Percentiles rank a stretch among this genome's conserved stretches.
phyloP scores from a whole-genome alignment of 2,888 invertebrate genomes.

The Beris morrisii region DNA sequence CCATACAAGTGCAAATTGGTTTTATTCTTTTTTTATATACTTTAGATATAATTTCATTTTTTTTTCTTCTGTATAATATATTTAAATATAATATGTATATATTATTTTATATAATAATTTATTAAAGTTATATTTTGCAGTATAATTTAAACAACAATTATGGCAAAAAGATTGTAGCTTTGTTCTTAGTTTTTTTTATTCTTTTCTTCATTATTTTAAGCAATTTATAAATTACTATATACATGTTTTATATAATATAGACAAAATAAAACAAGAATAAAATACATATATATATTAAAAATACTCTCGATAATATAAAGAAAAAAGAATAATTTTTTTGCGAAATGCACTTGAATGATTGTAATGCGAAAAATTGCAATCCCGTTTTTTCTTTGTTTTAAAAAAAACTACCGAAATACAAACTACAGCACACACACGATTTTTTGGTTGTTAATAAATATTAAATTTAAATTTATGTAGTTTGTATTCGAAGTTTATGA shows the following conservation, averaged over 20 bases:
- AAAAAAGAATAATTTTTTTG: background rate
- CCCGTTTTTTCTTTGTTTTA: too few species aligned
- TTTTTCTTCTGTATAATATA: slow-evolving; percentile 28
- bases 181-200: slow-evolving; percentile 20
- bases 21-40: slow-evolving; percentile 5
- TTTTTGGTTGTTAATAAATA: too few species aligned
- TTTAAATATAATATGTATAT: slow-evolving; percentile 24
- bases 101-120: slow-evolving; percentile 19
- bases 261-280: slow-evolving; percentile 9
- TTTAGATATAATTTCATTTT: slow-evolving; percentile 23
- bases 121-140: slow-evolving; percentile 14
- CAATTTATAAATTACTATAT: slow-evolving; percentile 30
- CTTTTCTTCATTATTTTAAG: slow-evolving; percentile 32
- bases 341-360: background rate
- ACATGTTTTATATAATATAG: slow-evolving; percentile 16
- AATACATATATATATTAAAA: slow-evolving; percentile 16
- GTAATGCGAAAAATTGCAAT: background rate
- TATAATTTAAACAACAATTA: slow-evolving; percentile 31
- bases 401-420: too few species aligned
- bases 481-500: too few species aligned
- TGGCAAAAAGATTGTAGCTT: slow-evolving; percentile 30
- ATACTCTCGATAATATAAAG: background rate
- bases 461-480: too few species aligned
- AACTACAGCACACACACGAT: too few species aligned
- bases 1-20: slow-evolving; percentile 30